Base-by-base conservation (phyloP, 1,140 invertebrate genomes). In the Globodera ellingtonae region DNA sequence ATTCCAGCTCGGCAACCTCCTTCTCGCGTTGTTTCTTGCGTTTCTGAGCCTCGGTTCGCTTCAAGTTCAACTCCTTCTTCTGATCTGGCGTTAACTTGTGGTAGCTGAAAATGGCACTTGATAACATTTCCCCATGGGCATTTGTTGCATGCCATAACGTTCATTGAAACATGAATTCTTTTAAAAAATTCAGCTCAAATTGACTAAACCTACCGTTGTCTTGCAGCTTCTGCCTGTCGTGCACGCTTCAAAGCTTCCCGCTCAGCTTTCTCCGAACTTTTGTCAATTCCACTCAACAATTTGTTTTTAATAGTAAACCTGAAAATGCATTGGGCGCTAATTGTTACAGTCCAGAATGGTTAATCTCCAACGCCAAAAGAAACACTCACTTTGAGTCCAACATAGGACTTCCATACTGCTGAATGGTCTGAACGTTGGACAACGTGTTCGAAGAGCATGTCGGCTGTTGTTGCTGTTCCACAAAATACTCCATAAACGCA, bases 21-120 rank as follows among this genome's bases (percentile, higher is more conserved):
- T 79, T 78, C 65, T 84, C 84, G 10, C 84, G 66, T 74, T 86
- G 84, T 46, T 83, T 79, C 59, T 84, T 84, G 13, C 84, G 62
- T 56, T 86, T 84, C 65, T 84, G 84, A n/a, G 84, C 84, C 56
- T 82, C 70, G 18, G 84, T 84, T 46, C 84, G 21, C 59, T 84
- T 84, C 15, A 84, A 47, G 69, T 84, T 84, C 46, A 84, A 72
- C 21, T 73, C 81, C 70, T 84, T 84, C 62, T 84, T 84, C 67
- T 84, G 79, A 24, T 86, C 84, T 15, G 76, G 72, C 66, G 72
- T 80, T 13, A 84, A 66, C 24, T 81, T 76, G 47, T 84, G 84
- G 65, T 84, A 84, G n/a, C 83, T 72, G 15, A 69, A 79, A 75
- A 47, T 47, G 8, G 44, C 9, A 75, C 9, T 10, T n/a, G n/a